phyloP scores from a whole-genome alignment of 1,140 invertebrate genomes.

The Sesamia nonagrioides region DNA sequence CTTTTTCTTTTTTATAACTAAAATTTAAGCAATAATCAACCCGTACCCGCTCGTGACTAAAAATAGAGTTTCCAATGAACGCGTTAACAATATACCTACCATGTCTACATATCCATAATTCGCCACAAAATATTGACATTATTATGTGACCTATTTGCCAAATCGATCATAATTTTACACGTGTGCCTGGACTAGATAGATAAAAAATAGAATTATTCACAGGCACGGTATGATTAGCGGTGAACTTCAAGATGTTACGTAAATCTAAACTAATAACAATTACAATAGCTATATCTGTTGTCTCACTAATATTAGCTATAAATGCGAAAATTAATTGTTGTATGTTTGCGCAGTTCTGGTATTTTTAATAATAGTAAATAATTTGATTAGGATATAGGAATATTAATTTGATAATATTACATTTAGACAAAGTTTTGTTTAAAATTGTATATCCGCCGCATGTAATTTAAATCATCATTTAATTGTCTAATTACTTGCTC shows the following conservation, averaged over 20 bases:
- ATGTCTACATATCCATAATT: background rate
- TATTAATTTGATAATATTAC: no score
- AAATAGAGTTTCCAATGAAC: background rate
- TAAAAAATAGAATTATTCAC: background rate
- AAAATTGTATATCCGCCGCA: background rate
- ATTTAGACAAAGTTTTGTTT: background rate
- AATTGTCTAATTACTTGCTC: background rate
- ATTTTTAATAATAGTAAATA: no score
- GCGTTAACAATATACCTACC: background rate
- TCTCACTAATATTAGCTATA: no score
- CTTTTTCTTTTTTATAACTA: background rate
- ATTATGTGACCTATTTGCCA: slow-evolving; percentile 1
- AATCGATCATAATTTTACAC: slow-evolving; percentile 16
- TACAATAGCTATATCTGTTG: no score
- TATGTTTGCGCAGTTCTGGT: no score
- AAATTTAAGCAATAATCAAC: background rate
- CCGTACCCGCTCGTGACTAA: background rate
- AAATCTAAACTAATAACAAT: no score
- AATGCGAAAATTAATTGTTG: no score
- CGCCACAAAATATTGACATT: background rate
- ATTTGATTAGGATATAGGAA: no score
- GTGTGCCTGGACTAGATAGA: slow-evolving; percentile 1
- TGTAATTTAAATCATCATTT: background rate
- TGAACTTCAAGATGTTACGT: background rate
- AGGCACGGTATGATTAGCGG: background rate